Evolutionary conservation across 2,797 vertebrate genomes (phyloP).

Genomic region (Coracias cyanogaster): DNA sequence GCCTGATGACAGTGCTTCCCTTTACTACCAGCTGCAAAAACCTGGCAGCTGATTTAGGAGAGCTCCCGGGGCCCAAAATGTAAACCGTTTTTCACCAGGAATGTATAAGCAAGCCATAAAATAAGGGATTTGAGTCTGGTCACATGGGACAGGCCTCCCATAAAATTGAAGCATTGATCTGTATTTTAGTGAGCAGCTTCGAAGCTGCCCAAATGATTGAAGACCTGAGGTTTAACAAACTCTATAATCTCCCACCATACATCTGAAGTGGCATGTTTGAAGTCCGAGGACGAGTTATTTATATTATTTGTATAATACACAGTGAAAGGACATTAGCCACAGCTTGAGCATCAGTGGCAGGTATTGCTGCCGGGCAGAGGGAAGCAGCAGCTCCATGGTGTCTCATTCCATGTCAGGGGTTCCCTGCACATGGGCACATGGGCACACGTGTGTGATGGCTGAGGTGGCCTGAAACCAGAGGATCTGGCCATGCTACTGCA

Average conservation of each 20-base stretch:
- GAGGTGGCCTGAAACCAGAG: background rate
- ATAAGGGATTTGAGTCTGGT: constrained; percentile 89
- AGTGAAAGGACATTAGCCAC: constrained; percentile 80
- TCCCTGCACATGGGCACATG: accelerated
- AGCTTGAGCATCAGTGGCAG: constrained; percentile 3
- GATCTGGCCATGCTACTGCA: background rate
- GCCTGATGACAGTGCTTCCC: constrained; percentile 86
- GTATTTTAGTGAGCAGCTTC: constrained; percentile 74
- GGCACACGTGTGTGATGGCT: accelerated
- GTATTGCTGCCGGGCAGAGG: background rate
- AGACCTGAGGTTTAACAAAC: constrained; percentile 79
- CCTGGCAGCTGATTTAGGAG: constrained; percentile 94
- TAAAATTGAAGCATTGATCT: constrained; percentile 89
- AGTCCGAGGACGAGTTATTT: constrained; percentile 82
- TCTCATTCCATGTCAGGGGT: accelerated
- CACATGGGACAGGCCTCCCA: constrained; percentile 85
- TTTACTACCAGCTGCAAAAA: constrained; percentile 87
- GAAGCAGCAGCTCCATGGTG: accelerated
- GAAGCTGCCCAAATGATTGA: constrained; percentile 75
- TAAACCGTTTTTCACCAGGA: constrained; percentile 92
- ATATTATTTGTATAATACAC: constrained; percentile 78
- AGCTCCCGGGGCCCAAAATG: constrained; percentile 86
- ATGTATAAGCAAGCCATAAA: constrained; percentile 96
- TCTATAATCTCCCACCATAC: constrained; percentile 82
- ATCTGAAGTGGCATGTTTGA: constrained; percentile 87